Conservation (phyloP, 2,113 vertebrate species). For the Rhea pennata region DNA sequence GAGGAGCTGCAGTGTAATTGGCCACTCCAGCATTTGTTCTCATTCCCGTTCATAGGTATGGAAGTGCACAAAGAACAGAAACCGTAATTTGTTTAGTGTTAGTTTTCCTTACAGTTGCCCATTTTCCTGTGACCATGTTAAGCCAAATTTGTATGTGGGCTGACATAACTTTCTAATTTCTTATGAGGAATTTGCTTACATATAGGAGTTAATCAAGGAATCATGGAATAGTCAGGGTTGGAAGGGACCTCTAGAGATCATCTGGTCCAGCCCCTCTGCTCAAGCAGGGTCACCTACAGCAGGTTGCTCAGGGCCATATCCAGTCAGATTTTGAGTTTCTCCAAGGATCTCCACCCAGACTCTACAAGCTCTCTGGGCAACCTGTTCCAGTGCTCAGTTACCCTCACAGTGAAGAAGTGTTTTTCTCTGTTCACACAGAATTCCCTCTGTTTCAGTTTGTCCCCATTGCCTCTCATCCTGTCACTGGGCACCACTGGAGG, state of each 20-base stretch:
- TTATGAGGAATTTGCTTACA: background rate
- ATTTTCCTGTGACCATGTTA: background rate
- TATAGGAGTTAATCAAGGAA: background rate
- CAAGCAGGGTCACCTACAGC: background rate
- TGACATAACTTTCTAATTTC: background rate
- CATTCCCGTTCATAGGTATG: background rate
- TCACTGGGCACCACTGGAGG: background rate
- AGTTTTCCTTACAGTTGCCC: background rate
- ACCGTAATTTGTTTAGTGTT: background rate
- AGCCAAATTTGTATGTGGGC: background rate
- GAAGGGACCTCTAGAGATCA: background rate
- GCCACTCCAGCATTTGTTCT: background rate
- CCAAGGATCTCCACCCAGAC: background rate
- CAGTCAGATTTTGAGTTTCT: background rate
- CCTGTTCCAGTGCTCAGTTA: background rate
- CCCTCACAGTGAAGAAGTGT: background rate
- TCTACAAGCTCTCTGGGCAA: background rate
- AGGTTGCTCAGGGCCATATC: background rate
- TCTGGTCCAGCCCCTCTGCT: background rate
- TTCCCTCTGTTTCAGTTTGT: background rate
- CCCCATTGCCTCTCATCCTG: background rate
- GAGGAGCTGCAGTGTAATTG: background rate
- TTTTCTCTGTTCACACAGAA: background rate
- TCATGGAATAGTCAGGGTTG: background rate
- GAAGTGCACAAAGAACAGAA: background rate